These are phyloP conservation scores for Tinea trinotella DNA, from an alignment of 2,888 invertebrate species.

Conservation along the genomic window DNA sequence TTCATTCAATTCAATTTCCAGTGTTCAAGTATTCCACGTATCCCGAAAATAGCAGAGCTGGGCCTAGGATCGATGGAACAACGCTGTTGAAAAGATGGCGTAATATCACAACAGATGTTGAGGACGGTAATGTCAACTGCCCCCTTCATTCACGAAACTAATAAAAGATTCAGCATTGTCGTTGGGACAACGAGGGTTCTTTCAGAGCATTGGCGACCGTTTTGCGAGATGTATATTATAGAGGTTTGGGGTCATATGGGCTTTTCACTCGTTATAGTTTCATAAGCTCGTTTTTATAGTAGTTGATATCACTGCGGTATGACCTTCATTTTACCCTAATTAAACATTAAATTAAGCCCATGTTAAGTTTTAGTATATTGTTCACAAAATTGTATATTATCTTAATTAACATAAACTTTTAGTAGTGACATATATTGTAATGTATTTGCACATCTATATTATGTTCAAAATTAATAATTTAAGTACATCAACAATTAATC, in stretches of 20 bases:
- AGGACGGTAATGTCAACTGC: slow-evolving; percentile 67
- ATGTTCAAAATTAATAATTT: too few species aligned
- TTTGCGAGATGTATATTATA: slow-evolving; percentile 20
- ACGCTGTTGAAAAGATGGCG: slow-evolving; percentile 46
- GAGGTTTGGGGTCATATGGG: slow-evolving; percentile 41
- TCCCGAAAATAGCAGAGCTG: slow-evolving; percentile 49
- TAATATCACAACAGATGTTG: slow-evolving; percentile 69
- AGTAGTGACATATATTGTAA: not conserved
- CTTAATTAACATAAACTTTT: not conserved
- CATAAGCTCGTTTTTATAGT: slow-evolving; percentile 7
- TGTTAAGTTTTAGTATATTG: not conserved
- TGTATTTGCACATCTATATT: too few species aligned
- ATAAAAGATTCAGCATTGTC: slow-evolving; percentile 70
- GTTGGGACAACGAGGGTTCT: slow-evolving; percentile 44
- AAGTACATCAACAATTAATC: too few species aligned
- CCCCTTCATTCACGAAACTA: slow-evolving; percentile 65
- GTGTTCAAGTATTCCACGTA: slow-evolving; percentile 46
- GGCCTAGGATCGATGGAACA: slow-evolving; percentile 44
- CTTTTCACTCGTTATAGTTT: slow-evolving; percentile 30
- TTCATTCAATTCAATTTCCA: slow-evolving; percentile 6
- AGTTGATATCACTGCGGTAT: not conserved
- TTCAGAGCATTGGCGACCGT: slow-evolving; percentile 22
- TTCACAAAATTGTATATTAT: not conserved
- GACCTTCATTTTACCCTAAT: slow-evolving; percentile 6
- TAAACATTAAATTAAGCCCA: not conserved